Conservation (phyloP, 2,797 vertebrate species). For the Molossus molossus region DNA sequence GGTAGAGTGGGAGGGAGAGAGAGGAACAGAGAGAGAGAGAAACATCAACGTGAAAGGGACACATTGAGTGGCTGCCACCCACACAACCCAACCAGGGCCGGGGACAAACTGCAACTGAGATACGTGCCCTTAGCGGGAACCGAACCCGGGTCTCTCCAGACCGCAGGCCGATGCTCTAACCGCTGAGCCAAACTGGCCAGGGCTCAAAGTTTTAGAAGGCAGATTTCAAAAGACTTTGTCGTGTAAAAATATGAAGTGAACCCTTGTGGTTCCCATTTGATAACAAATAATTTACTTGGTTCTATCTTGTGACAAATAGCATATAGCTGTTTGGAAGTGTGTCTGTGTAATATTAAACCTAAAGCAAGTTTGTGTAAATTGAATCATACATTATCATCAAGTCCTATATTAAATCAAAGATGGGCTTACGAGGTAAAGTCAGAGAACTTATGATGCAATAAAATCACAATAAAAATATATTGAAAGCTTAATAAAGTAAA, state of each 20-base stretch:
- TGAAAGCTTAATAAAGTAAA: conserved; percentile 39
- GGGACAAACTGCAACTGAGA: too few relatives aligned
- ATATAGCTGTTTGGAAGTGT: conserved; percentile 5
- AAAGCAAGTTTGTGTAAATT: conserved; percentile 29
- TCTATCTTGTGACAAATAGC: conserved; percentile 29
- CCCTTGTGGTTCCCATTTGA: conserved; percentile 34
- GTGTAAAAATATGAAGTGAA: conserved; percentile 47
- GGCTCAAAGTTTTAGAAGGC: conserved; percentile 60
- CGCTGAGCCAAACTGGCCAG: too few relatives aligned
- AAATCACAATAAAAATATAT: conserved; percentile 14
- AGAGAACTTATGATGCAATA: conserved; percentile 14
- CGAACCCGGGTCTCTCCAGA: too few relatives aligned
- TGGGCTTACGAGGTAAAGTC: conserved; percentile 11
- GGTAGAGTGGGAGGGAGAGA: too few relatives aligned
- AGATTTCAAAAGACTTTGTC: neutral
- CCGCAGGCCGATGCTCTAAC: too few relatives aligned
- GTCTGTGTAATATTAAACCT: neutral
- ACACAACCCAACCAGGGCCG: too few relatives aligned
- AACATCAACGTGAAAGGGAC: too few relatives aligned
- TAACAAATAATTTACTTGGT: conserved; percentile 30
- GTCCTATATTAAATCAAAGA: conserved; percentile 35
- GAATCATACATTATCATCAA: neutral
- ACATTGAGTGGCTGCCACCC: too few relatives aligned
- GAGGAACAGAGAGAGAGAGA: too few relatives aligned
- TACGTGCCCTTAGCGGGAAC: too few relatives aligned